phyloP scores from a whole-genome alignment of 92 coral and sea anemone genomes.

The Actinernus sp. region DNA sequence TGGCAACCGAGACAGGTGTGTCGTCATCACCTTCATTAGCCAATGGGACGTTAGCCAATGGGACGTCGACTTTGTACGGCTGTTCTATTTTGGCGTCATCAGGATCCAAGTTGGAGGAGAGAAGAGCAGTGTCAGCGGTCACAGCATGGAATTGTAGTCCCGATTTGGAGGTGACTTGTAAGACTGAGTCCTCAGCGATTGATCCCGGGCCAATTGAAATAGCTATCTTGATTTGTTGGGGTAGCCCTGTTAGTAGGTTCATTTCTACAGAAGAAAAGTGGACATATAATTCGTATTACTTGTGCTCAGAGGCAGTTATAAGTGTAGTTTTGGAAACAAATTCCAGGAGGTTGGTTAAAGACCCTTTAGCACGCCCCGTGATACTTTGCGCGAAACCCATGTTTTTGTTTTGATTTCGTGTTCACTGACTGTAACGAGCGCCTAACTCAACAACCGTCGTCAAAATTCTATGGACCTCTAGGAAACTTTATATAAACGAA shows the following conservation, averaged over 20 bases:
- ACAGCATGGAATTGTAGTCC: slow-evolving; percentile 72
- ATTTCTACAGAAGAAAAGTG: slow-evolving; percentile 36
- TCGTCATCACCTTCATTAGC: slow-evolving; percentile 53
- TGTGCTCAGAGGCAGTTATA: too few relatives aligned
- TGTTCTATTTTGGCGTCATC: slow-evolving; percentile 49
- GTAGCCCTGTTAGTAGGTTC: slow-evolving; percentile 77
- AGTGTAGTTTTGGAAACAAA: too few relatives aligned
- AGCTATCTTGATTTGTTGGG: slow-evolving; percentile 68
- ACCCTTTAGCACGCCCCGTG: too few relatives aligned
- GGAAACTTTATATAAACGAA: too few relatives aligned
- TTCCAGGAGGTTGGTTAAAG: too few relatives aligned
- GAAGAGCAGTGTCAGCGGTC: slow-evolving; percentile 60
- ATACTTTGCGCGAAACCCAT: too few relatives aligned
- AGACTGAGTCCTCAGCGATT: slow-evolving; percentile 75
- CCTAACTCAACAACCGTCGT: too few relatives aligned
- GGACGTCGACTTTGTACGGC: slow-evolving; percentile 57
- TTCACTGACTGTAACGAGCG: too few relatives aligned
- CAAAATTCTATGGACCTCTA: too few relatives aligned
- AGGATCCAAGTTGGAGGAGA: slow-evolving; percentile 77
- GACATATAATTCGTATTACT: too few relatives aligned
- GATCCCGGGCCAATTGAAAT: slow-evolving; percentile 93
- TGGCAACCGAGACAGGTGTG: slow-evolving; percentile 59
- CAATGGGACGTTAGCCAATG: not conserved
- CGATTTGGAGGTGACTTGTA: slow-evolving; percentile 76
- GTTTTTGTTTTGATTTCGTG: too few relatives aligned